Conservation (phyloP, 1,140 invertebrate species). For the Hydropsyche tenuis region DNA sequence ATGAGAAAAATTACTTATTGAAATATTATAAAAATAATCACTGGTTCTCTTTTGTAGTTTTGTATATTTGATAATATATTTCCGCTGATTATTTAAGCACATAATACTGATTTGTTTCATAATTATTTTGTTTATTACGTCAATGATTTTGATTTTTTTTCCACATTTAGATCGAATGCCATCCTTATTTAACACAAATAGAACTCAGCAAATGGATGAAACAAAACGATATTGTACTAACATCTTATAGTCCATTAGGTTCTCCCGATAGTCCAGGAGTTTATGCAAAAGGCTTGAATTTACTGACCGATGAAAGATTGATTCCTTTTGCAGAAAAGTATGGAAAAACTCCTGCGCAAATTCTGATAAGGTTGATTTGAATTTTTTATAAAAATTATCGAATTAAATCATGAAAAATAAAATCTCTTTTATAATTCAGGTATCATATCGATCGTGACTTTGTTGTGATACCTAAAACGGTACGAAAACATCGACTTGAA, state of each 20-base stretch:
- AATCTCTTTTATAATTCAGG: constrained; percentile 51
- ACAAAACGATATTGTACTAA: constrained; percentile 70
- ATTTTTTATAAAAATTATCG: not conserved
- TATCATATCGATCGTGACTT: constrained; percentile 71
- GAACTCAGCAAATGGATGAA: constrained; percentile 73
- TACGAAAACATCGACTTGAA: constrained; percentile 70
- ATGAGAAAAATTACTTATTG: no score
- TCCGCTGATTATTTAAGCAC: not conserved
- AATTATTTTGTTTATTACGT: not conserved
- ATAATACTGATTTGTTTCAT: not conserved
- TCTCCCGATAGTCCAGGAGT: constrained; percentile 64
- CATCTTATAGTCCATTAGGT: constrained; percentile 82
- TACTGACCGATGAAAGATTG: constrained; percentile 66
- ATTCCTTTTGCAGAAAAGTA: constrained; percentile 66
- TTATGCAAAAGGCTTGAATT: constrained; percentile 66
- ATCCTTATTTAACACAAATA: constrained; percentile 77
- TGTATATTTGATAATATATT: constrained; percentile 1
- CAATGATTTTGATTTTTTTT: not conserved
- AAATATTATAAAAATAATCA: no score
- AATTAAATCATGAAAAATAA: not conserved
- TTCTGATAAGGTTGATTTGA: constrained; percentile 65
- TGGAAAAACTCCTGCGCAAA: constrained; percentile 72
- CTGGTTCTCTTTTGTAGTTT: not conserved
- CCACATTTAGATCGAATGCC: constrained; percentile 50
- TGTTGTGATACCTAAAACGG: constrained; percentile 68